Evolutionary conservation across 2,888 invertebrate genomes (phyloP).

Genomic region (Pyrochroa serraticornis): DNA sequence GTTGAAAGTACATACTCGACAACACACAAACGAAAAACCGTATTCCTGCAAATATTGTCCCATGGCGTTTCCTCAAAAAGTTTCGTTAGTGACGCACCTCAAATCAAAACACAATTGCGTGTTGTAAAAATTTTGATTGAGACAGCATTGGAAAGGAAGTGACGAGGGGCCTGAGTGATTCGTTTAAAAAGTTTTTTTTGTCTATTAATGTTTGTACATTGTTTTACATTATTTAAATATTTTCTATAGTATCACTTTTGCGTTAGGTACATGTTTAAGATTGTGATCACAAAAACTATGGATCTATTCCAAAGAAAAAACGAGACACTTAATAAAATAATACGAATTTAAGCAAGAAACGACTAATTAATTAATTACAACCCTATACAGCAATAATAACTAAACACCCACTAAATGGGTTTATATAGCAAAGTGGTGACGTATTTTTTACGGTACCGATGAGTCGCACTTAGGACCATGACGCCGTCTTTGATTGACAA

Average conservation of each 20-base stretch:
- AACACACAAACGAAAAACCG: slow-evolving; percentile 49
- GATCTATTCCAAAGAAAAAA: too few relatives aligned
- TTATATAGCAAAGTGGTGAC: slow-evolving; percentile 98
- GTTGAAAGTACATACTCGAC: slow-evolving; percentile 46
- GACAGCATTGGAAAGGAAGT: too few relatives aligned
- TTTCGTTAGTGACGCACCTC: slow-evolving; percentile 46
- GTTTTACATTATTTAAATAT: too few relatives aligned
- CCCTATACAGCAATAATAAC: slow-evolving; percentile 6
- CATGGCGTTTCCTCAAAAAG: slow-evolving; percentile 47
- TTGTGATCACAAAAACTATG: too few relatives aligned
- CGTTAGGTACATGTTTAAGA: too few relatives aligned
- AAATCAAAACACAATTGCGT: slow-evolving; percentile 43
- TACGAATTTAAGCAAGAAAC: slow-evolving; percentile 3
- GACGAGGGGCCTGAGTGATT: too few relatives aligned
- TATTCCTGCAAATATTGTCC: slow-evolving; percentile 45
- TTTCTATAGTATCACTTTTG: too few relatives aligned
- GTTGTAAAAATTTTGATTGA: background rate
- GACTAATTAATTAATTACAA: background rate
- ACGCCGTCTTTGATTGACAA: slow-evolving; percentile 99
- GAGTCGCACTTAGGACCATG: slow-evolving; percentile 98
- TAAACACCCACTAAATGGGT: slow-evolving; percentile 75
- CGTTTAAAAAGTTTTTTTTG: too few relatives aligned
- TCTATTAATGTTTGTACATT: too few relatives aligned
- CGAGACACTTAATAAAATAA: too few relatives aligned
- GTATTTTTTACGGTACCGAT: slow-evolving; percentile 98